phyloP scores from a whole-genome alignment of 1,140 invertebrate genomes.

The Rhopalosiphum maidis region DNA sequence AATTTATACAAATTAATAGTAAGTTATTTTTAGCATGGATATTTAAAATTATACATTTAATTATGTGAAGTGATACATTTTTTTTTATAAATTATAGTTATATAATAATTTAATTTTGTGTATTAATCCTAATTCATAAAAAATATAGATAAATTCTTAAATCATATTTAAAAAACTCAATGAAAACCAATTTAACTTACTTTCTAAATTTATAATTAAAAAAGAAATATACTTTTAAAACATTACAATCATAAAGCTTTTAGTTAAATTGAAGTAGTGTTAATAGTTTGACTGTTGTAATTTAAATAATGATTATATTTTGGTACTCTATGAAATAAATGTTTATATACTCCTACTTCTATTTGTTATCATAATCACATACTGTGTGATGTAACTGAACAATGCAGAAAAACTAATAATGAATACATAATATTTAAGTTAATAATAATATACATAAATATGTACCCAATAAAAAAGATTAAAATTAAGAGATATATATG shows the following conservation, averaged over 20 bases:
- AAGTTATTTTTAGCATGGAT: not conserved
- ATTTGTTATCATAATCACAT: conserved; percentile 1
- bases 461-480: not conserved
- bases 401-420: conserved; percentile 15
- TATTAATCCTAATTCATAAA: not conserved
- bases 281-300: conserved; percentile 18
- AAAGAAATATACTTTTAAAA: not conserved
- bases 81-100: not conserved
- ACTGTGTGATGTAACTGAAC: not conserved
- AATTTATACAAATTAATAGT: not conserved
- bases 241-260: not conserved
- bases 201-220: not conserved
- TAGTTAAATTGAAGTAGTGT: not conserved
- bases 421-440: conserved; percentile 9
- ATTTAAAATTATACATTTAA: not conserved
- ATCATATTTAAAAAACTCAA: not conserved
- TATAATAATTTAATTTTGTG: not conserved
- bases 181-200: not conserved
- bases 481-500: not conserved
- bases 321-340: not conserved
- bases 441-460: not conserved
- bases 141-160: not conserved
- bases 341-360: conserved; percentile 16
- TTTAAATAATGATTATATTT: conserved; percentile 13
- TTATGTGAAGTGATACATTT: not conserved